Conservation (phyloP, 2,888 invertebrate genomes). For the Drosophila atroscutellata region DNA sequence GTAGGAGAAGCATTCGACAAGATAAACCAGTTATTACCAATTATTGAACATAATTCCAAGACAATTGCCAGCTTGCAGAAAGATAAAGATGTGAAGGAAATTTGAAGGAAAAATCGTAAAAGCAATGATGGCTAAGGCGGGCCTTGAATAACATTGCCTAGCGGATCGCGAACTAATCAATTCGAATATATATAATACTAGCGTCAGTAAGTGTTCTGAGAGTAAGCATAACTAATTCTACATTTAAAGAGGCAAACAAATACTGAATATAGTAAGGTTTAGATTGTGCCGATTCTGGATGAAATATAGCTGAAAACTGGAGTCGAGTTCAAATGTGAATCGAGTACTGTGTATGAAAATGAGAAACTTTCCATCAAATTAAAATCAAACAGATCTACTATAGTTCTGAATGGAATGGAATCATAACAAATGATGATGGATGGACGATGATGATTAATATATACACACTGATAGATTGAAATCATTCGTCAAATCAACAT, state of each 20-base stretch:
- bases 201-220: not conserved
- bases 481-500: not conserved
- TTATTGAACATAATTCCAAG: constrained; percentile 1
- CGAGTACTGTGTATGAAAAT: not conserved
- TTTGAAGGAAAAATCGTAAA: not conserved
- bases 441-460: not conserved
- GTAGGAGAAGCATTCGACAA: not conserved
- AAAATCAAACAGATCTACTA: not conserved
- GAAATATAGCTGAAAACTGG: not conserved
- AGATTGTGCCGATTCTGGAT: not conserved
- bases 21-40: constrained; percentile 1
- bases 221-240: not conserved
- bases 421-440: not conserved
- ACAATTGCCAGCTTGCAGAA: not conserved
- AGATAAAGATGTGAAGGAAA: not conserved
- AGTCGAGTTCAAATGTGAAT: not conserved
- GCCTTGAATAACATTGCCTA: not conserved
- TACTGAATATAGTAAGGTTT: not conserved
- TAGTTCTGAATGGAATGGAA: not conserved
- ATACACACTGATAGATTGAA: not conserved
- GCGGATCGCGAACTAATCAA: not conserved
- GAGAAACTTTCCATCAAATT: not conserved
- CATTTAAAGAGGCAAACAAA: not conserved
- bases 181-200: not conserved
- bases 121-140: not conserved